Evolutionary conservation across 2,888 invertebrate genomes (phyloP).

Genomic region (Phoenoteleia sp.): DNA sequence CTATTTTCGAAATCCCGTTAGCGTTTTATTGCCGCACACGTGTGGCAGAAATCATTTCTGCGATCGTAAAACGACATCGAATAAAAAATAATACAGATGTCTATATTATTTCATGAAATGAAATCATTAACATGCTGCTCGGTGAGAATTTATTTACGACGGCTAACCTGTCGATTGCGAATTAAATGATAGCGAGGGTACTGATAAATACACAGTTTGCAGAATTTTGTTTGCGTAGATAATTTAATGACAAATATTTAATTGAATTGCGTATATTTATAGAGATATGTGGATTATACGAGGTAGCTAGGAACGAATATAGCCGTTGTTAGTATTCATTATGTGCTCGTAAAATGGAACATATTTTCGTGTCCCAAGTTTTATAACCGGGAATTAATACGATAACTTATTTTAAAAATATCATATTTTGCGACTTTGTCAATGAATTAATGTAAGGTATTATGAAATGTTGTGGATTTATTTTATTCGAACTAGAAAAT

Average conservation of each 20-base stretch:
- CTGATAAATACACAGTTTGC: constrained; percentile 10
- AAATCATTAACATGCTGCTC: constrained; percentile 76
- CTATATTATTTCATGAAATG: constrained; percentile 75
- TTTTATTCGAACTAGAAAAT: too few species aligned
- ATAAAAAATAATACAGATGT: constrained; percentile 65
- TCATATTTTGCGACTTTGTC: background rate
- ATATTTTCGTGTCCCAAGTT: background rate
- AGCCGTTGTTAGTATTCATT: background rate
- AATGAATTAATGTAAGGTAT: too few species aligned
- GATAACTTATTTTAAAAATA: background rate
- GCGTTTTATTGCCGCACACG: constrained; percentile 71
- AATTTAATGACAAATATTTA: constrained; percentile 17
- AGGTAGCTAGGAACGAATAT: background rate
- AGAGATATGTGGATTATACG: background rate
- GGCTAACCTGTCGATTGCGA: constrained; percentile 19
- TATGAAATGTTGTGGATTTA: too few species aligned
- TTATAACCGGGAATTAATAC: background rate
- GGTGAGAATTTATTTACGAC: constrained; percentile 68
- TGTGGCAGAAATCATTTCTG: constrained; percentile 75
- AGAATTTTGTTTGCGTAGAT: constrained; percentile 1
- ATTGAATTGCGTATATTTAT: constrained; percentile 9
- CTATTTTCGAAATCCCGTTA: constrained; percentile 67
- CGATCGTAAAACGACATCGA: constrained; percentile 74
- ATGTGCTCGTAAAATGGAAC: constrained; percentile 3
- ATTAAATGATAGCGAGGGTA: constrained; percentile 29